Conservation (phyloP, 2,797 vertebrate species). For the Coilia nasus region DNA sequence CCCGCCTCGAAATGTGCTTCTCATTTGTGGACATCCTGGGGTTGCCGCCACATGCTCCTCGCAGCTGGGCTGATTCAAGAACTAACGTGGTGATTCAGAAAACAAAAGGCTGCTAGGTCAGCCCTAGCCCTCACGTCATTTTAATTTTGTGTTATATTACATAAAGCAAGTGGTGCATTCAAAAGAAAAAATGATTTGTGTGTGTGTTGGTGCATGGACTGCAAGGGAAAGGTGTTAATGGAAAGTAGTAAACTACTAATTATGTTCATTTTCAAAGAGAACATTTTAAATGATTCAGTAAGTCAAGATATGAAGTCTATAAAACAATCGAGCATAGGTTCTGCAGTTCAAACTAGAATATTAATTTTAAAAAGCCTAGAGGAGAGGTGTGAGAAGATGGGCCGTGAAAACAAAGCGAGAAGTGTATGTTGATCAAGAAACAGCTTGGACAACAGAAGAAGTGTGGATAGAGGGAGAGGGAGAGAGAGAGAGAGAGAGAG, state of each 20-base stretch:
- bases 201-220: neutral
- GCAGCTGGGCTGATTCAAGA: neutral
- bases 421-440: neutral
- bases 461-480: neutral
- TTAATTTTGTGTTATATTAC: neutral
- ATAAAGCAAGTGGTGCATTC: too few relatives aligned
- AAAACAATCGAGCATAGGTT: neutral
- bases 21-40: slow-evolving; percentile 20
- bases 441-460: slow-evolving; percentile 16
- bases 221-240: neutral
- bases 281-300: neutral
- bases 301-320: neutral
- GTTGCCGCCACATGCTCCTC: neutral
- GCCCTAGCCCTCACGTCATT: neutral
- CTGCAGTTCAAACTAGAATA: neutral
- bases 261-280: too few relatives aligned
- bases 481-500: neutral
- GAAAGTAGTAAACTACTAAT: neutral
- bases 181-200: neutral
- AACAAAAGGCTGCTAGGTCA: neutral
- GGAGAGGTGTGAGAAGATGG: neutral
- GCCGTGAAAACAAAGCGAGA: neutral
- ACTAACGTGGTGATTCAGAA: neutral
- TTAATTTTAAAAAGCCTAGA: too few relatives aligned
- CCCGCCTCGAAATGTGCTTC: slow-evolving; percentile 16